Base-by-base conservation (phyloP, 2,113 vertebrate genomes). In the Glareola pratincola region DNA sequence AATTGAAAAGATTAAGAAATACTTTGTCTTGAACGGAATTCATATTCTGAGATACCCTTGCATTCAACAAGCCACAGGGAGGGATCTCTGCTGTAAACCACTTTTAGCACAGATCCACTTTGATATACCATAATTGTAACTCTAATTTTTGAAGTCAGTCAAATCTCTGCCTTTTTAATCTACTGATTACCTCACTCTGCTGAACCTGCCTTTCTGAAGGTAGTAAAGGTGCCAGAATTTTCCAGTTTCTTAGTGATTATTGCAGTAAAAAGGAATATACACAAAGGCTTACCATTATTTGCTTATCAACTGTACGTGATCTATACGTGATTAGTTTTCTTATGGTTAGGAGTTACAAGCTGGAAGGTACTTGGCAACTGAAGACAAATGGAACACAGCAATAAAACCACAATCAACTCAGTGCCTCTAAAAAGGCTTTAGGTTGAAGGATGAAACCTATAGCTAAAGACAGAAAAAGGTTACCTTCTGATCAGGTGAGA, bases 361-460 rank as follows among this genome's bases (percentile, higher is more conserved):
- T 67, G 85, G 84, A 82, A 89, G 50, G 80, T 91, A 85, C 81
- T 63, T 91, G 63, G 10, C 94, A 97, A 69, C 37, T 63, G 24
- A 95, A 93, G 30, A 95, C 63, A 90, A 96, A 92, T 16, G 7
- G n/a, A 87, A 83, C 29, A 47, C 26, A 75, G 54, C n/a, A 56
- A 54, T 60, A 91, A 85, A 97, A 30, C 26, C 67, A 63, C 56
- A 67, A 20, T 56, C 78, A 59, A 85, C 75, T 82, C 78, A 82
- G 36, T 43, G 74, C 77, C 74, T 92, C 82, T 17, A 6, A 72
- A 94, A 92, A 74, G 29, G 86, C 27, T 67, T 93, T 34, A 88
- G 67, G 48, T 97, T 93, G 95, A 96, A 96, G 80, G 82, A 92
- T 69, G 88, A 92, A 97, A 94, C 53, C 39, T 81, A 92, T 11